Evolutionary conservation across 2,797 vertebrate genomes (phyloP).

Genomic region (Notolabrus celidotus): DNA sequence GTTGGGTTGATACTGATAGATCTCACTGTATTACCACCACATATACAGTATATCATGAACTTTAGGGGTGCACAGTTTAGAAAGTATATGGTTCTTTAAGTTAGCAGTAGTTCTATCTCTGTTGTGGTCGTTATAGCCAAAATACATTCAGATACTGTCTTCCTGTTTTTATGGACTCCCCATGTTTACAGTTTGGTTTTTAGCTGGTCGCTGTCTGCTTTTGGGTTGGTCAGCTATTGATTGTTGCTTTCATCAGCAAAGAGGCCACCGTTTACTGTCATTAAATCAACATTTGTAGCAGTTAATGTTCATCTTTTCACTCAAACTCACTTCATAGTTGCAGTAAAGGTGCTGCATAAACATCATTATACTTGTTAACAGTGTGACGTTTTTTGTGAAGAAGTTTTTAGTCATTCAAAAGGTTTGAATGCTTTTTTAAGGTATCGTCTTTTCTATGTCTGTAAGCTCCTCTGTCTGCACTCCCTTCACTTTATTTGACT

Average conservation of each 20-base stretch:
- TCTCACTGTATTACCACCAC: slow-evolving; percentile 14
- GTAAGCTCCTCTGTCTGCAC: slow-evolving; percentile 22
- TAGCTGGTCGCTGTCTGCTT: too few species aligned
- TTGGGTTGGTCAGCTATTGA: too few species aligned
- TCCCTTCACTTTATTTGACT: slow-evolving; percentile 34
- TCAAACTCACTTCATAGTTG: not conserved
- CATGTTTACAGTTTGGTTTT: too few species aligned
- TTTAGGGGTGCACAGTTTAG: slow-evolving; percentile 16
- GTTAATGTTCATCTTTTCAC: not conserved
- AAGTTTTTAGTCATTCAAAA: too few species aligned
- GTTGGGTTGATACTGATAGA: slow-evolving; percentile 3
- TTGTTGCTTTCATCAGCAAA: too few species aligned
- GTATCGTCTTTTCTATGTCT: slow-evolving; percentile 27
- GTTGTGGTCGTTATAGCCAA: not conserved
- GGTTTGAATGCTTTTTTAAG: not conserved
- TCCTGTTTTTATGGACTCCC: too few species aligned
- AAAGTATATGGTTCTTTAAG: not conserved
- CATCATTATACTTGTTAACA: not conserved
- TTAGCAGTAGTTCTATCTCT: too few species aligned
- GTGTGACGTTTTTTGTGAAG: not conserved
- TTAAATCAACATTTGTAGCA: too few species aligned
- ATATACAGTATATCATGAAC: not conserved
- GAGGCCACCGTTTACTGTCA: too few species aligned
- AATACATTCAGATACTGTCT: too few species aligned
- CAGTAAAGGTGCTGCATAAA: not conserved